These are phyloP conservation scores for Saguinus imperator DNA, from an alignment of 2,113 vertebrate genomes.

Conservation along the genomic window DNA sequence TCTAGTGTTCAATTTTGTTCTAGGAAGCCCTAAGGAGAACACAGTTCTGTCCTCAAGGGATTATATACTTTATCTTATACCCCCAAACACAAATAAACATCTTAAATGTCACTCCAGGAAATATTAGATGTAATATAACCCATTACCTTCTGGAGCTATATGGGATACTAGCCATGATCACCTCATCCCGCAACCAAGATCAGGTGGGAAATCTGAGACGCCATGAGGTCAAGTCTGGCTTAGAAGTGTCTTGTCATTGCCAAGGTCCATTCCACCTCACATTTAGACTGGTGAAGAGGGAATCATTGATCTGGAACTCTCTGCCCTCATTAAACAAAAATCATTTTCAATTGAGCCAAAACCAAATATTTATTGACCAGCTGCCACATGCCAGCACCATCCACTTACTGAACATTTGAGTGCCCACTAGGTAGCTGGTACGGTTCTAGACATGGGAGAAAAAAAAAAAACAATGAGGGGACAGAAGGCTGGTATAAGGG, in stretches of 20 bases:
- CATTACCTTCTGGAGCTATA: not conserved
- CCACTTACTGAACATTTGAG: not conserved
- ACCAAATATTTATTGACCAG: conserved; percentile 44
- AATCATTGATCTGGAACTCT: not conserved
- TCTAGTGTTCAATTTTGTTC: not conserved
- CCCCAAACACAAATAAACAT: not conserved
- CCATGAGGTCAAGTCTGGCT: conserved; percentile 50
- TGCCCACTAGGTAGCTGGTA: not conserved
- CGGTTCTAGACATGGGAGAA: not conserved
- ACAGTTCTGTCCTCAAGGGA: not conserved
- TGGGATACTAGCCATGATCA: not conserved
- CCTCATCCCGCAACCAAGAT: conserved; percentile 21
- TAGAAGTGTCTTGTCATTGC: not conserved
- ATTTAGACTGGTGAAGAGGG: not conserved
- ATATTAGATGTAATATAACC: conserved; percentile 31
- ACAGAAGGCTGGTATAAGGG: not conserved
- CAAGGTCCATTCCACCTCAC: conserved; percentile 21
- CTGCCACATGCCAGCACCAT: not conserved
- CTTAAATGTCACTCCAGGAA: conserved; percentile 36
- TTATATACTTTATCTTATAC: not conserved
- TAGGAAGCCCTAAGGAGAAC: not conserved
- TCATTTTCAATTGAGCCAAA: conserved; percentile 44
- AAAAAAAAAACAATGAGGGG: not conserved
- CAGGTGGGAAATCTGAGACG: conserved; percentile 45
- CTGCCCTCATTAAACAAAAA: conserved; percentile 16